Conservation (phyloP, 2,888 invertebrate species). For the Stenoptilia bipunctidactyla region DNA sequence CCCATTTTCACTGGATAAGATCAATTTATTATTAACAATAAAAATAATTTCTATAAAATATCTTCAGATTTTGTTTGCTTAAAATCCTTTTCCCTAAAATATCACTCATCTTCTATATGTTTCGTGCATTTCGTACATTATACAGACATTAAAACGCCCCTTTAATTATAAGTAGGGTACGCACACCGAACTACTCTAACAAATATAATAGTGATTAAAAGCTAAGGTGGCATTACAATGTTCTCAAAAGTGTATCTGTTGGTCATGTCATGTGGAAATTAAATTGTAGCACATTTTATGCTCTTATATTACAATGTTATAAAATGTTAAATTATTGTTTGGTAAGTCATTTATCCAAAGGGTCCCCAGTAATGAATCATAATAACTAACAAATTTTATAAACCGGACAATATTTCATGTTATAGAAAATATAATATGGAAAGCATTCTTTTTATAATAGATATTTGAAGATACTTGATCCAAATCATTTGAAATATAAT, state of each 20-base stretch:
- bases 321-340: no score
- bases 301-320: no score
- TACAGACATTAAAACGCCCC: conserved; percentile 77
- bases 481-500: no score
- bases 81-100: conserved; percentile 41
- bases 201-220: conserved; percentile 58
- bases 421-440: no score
- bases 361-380: no score
- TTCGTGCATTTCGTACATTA: conserved; percentile 91
- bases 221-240: conserved; percentile 47
- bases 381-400: no score
- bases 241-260: conserved; percentile 31
- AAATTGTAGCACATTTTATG: no score
- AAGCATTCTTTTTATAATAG: no score
- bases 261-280: conserved; percentile 20
- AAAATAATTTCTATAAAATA: conserved; percentile 64
- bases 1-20: conserved; percentile 60
- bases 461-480: no score
- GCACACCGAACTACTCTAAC: conserved; percentile 68
- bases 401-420: no score
- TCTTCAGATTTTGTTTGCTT: conserved; percentile 42
- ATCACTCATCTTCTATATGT: conserved; percentile 84
- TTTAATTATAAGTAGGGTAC: conserved; percentile 65
- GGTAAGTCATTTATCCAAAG: no score
- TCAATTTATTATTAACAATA: conserved; percentile 47